Base-by-base conservation (phyloP, 2,797 vertebrate species). In the Astyanax mexicanus region DNA sequence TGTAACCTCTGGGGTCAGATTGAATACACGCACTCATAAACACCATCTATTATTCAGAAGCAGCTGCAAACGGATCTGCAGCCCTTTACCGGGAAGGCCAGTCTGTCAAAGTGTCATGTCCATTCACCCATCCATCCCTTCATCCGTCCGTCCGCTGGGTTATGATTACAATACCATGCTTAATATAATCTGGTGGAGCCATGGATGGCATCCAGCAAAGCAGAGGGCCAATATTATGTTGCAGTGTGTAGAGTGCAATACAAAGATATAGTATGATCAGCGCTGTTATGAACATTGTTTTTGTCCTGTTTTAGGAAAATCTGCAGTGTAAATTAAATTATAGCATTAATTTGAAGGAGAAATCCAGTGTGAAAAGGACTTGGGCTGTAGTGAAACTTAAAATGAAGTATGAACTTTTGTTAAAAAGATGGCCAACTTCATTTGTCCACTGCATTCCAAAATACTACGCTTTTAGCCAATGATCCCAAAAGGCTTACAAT, bases 1-100 rank as follows among this genome's bases (percentile, higher is more conserved):
- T 88, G 88, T 79, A 90, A 92, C 91, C 93, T 92, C 93, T 91
- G 89, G 93, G 93, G 93, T 93, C 92, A 94, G 92, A 93, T 94
- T 91, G 93, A 93, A 94, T 93, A 93, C 91, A 89, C 92, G 92
- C 92, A 92, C 92, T 93, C 92, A 94, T 93, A 94, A 94, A 94
- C 92, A 94, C 89, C 91, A 94, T 94, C 86, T 93, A 94, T 94
- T 93, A 94, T 94, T 94, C 89, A 94, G 92, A 86, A 77, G 75
- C 80, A 83, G 83, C 86, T 89, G 88, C 89, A 89, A 85, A 74
- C 84, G 57, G 88, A 92, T 89, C 89, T 87, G 88, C 71, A 81
- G 69, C 69, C 77, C 76, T 74, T 75, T 78, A 79, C 79, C 80
- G 81, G 79, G 79, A 81, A 83, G 72, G 70, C 67, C 81, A 69